A percentile compares a stretch with the other conserved stretches of the same genome.
phyloP scores from a whole-genome alignment of 2,113 vertebrate species.

The Archilochus colubris region DNA sequence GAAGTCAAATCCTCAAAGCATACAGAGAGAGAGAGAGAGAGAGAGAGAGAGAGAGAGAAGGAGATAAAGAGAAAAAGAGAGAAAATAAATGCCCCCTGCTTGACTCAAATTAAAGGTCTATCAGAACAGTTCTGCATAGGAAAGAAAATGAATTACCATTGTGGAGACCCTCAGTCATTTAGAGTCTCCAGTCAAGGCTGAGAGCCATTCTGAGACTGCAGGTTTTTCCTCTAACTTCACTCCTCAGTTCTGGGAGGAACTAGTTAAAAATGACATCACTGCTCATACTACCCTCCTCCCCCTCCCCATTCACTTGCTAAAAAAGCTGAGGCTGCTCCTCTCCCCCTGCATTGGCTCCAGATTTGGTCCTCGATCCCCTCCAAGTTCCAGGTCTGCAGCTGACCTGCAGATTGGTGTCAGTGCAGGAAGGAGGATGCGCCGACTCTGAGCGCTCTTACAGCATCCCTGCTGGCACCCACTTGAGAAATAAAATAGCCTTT shows the following conservation, averaged over 20 bases:
- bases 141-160: slow-evolving; percentile 64
- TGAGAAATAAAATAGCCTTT: slow-evolving; percentile 23
- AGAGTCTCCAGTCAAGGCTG: slow-evolving; percentile 64
- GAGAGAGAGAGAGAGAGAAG: neutral
- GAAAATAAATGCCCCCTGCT: slow-evolving; percentile 13
- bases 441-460: neutral
- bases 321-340: slow-evolving; percentile 64
- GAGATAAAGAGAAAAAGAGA: neutral
- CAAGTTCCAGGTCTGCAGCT: slow-evolving; percentile 5
- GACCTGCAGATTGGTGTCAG: neutral
- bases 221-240: slow-evolving; percentile 76
- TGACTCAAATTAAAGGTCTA: slow-evolving; percentile 35
- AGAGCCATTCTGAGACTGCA: slow-evolving; percentile 71
- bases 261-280: slow-evolving; percentile 77
- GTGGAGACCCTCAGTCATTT: slow-evolving; percentile 64
- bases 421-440: neutral
- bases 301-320: slow-evolving; percentile 61
- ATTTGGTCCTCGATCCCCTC: slow-evolving; percentile 44
- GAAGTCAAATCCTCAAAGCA: slow-evolving; percentile 33
- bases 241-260: slow-evolving; percentile 65
- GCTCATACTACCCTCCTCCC: slow-evolving; percentile 54
- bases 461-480: neutral
- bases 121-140: slow-evolving; percentile 40
- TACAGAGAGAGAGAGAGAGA: neutral
- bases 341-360: slow-evolving; percentile 73